These are phyloP conservation scores for Drosophila greeni DNA, from an alignment of 2,888 invertebrate species.

Conservation along the genomic window DNA sequence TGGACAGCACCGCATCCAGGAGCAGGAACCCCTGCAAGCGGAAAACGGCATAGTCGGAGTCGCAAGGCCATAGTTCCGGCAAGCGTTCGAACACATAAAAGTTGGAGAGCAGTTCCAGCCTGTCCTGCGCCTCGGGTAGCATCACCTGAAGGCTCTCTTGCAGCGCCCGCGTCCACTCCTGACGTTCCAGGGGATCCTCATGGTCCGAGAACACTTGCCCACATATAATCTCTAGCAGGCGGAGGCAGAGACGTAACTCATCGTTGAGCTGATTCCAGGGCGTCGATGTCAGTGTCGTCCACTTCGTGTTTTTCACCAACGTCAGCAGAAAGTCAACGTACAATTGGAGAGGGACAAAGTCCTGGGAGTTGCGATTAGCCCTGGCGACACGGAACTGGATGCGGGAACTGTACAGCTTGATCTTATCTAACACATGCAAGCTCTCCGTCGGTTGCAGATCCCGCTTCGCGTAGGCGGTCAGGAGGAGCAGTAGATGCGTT, in stretches of 20 bases:
- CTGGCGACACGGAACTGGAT: conserved; percentile 52
- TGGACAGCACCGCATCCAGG: conserved; percentile 61
- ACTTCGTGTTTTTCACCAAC: conserved; percentile 80
- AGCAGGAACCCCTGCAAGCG: conserved; percentile 80
- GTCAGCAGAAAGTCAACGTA: conserved; percentile 81
- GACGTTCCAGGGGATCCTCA: conserved; percentile 45
- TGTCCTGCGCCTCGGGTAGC: conserved; percentile 79
- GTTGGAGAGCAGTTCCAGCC: conserved; percentile 82
- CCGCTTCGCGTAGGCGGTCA: conserved; percentile 67
- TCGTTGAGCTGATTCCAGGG: conserved; percentile 64
- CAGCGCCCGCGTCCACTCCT: conserved; percentile 65
- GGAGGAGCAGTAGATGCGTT: conserved; percentile 66
- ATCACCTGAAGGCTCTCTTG: conserved; percentile 80
- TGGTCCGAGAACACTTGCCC: conserved; percentile 30
- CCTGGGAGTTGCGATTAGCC: conserved; percentile 75
- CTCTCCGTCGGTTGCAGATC: conserved; percentile 49
- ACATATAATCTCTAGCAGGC: conserved; percentile 62
- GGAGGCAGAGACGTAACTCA: conserved; percentile 55
- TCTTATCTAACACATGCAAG: conserved; percentile 56
- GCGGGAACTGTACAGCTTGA: conserved; percentile 46
- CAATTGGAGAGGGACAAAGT: conserved; percentile 81
- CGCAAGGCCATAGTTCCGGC: conserved; percentile 34
- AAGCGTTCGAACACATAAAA: conserved; percentile 78
- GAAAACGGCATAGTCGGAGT: conserved; percentile 79
- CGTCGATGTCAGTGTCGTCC: conserved; percentile 57